Evolutionary conservation across 2,797 vertebrate species (phyloP).

Genomic region (Cuniculus paca): DNA sequence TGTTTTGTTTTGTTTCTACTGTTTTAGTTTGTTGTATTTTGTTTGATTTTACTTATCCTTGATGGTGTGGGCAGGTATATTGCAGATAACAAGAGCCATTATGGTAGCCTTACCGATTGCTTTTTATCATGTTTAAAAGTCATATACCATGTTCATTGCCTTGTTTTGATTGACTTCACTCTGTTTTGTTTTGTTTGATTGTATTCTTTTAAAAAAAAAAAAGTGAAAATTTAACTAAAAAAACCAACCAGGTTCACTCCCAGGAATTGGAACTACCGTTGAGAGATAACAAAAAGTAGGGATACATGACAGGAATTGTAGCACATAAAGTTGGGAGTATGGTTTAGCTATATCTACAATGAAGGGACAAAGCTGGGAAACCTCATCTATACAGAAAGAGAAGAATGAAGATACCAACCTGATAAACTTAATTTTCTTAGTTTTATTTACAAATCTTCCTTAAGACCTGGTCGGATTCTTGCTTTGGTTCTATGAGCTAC

Average conservation of each 20-base stretch:
- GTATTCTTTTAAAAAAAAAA: no score
- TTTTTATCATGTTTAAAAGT: no score
- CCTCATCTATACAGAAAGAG: neutral
- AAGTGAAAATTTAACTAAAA: neutral
- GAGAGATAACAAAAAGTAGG: neutral
- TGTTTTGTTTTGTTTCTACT: no score
- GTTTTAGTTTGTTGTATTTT: no score
- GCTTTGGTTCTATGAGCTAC: neutral
- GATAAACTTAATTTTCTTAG: neutral
- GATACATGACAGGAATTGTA: neutral
- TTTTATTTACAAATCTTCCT: neutral
- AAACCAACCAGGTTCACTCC: neutral
- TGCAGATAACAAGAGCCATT: no score
- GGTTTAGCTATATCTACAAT: neutral
- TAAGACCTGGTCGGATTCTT: neutral
- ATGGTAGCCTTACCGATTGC: no score
- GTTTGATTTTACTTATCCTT: no score
- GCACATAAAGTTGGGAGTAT: neutral
- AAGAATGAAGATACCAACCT: neutral
- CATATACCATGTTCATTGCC: no score
- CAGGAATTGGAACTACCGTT: neutral
- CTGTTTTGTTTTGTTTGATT: no score
- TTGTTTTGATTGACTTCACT: no score
- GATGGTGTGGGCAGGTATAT: no score
- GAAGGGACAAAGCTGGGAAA: neutral